A percentile compares a stretch with the other conserved stretches of the same genome.
These are phyloP conservation scores for Trichechus manatus DNA, from an alignment of 2,113 vertebrate genomes.

Conservation along the genomic window DNA sequence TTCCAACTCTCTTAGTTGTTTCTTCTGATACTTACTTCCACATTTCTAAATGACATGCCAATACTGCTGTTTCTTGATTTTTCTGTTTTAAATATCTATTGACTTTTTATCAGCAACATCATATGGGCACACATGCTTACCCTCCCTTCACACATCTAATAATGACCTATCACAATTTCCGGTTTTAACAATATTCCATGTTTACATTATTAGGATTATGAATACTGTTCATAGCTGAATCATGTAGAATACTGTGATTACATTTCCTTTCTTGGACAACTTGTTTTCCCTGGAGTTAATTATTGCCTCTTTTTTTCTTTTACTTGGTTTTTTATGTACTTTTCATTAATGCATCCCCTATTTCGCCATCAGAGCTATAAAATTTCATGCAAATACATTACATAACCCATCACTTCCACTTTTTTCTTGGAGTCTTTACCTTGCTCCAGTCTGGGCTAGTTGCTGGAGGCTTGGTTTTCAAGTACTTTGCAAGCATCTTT, in stretches of 20 bases:
- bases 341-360: slow-evolving; percentile 10
- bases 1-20: slow-evolving; percentile 27
- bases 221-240: slow-evolving; percentile 56
- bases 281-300: slow-evolving; percentile 70
- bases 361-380: slow-evolving; percentile 40
- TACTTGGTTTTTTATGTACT: slow-evolving; percentile 44
- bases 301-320: slow-evolving; percentile 53
- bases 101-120: slow-evolving; percentile 32
- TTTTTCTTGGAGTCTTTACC: slow-evolving; percentile 2
- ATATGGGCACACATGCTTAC: not conserved
- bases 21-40: slow-evolving; percentile 39
- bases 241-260: slow-evolving; percentile 34
- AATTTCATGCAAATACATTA: slow-evolving; percentile 30
- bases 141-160: not conserved
- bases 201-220: slow-evolving; percentile 58
- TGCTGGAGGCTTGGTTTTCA: slow-evolving; percentile 42
- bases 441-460: slow-evolving; percentile 42
- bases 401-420: slow-evolving; percentile 40
- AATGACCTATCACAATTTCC: slow-evolving; percentile 42
- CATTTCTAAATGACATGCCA: slow-evolving; percentile 55
- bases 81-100: slow-evolving; percentile 71
- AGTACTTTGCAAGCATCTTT: slow-evolving; percentile 10
- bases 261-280: slow-evolving; percentile 52
- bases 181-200: slow-evolving; percentile 33
- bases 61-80: not conserved